Conservation (phyloP, 2,888 invertebrate genomes). For the Eudasyphora cyanicolor region DNA sequence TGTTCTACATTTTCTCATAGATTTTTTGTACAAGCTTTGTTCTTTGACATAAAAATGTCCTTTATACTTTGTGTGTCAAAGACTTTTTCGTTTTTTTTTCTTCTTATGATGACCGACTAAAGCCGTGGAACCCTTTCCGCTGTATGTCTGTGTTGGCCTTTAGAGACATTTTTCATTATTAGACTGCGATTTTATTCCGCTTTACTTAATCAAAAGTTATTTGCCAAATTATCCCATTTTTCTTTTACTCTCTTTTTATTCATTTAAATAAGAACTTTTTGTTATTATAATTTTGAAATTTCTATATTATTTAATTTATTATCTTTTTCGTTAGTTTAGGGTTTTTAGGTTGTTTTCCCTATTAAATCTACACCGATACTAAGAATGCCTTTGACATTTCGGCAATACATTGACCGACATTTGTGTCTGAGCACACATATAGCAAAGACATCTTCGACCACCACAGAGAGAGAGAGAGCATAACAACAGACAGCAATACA, state of each 20-base stretch:
- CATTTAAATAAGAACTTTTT: background rate
- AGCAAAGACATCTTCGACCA: background rate
- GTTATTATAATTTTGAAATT: slow-evolving; percentile 24
- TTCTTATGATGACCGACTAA: background rate
- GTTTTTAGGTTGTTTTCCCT: slow-evolving; percentile 39
- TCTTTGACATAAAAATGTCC: slow-evolving; percentile 2
- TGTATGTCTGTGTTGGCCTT: background rate
- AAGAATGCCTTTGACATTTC: slow-evolving; percentile 65
- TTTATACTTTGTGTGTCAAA: background rate
- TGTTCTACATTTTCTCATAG: background rate
- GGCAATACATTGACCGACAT: slow-evolving; percentile 65
- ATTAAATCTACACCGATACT: slow-evolving; percentile 63
- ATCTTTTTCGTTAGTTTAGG: background rate
- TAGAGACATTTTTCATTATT: background rate
- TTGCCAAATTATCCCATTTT: slow-evolving; percentile 49
- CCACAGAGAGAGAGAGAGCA: background rate
- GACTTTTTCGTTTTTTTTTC: slow-evolving; percentile 10
- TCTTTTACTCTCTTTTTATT: background rate
- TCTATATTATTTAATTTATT: slow-evolving; percentile 11
- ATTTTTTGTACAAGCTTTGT: background rate
- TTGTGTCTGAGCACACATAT: slow-evolving; percentile 41
- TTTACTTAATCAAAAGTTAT: slow-evolving; percentile 25
- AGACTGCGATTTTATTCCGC: background rate
- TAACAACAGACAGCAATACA: background rate
- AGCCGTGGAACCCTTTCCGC: background rate